A percentile compares a stretch with the other conserved stretches of the same genome.
These are phyloP conservation scores for Rhamnusium bicolor DNA, from an alignment of 2,888 invertebrate species.

Conservation along the genomic window DNA sequence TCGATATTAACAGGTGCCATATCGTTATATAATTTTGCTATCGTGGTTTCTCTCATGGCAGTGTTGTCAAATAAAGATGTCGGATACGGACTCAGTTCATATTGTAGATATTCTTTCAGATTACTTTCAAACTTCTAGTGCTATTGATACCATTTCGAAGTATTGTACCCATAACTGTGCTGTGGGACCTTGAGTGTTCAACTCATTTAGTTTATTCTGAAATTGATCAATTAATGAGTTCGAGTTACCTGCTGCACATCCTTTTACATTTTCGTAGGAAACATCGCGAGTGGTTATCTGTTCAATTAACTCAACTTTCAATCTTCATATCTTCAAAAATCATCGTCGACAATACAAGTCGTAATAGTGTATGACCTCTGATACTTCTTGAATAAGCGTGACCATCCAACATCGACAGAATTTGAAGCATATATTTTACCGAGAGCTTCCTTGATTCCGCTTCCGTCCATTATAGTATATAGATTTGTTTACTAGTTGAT, in stretches of 20 bases:
- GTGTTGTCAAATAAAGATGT: no score
- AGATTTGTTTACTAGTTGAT: no score
- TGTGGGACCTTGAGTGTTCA: constrained; percentile 53
- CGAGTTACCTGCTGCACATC: constrained; percentile 37
- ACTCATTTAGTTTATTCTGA: constrained; percentile 52
- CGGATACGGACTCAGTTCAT: no score
- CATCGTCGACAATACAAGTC: constrained; percentile 38
- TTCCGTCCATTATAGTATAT: no score
- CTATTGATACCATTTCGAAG: constrained; percentile 46
- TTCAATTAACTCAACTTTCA: not conserved
- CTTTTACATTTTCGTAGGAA: constrained; percentile 54
- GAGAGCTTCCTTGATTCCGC: no score
- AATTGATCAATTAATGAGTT: constrained; percentile 33
- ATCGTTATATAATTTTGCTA: no score
- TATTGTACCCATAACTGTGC: constrained; percentile 47
- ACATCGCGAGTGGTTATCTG: constrained; percentile 33
- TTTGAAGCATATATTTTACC: not conserved
- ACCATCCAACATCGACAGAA: constrained; percentile 14
- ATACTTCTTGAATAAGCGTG: constrained; percentile 63
- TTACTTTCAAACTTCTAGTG: no score
- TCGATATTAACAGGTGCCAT: no score
- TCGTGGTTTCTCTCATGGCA: no score
- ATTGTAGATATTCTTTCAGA: no score
- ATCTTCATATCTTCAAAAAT: not conserved
- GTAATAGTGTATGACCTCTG: constrained; percentile 61